These are phyloP conservation scores for Catharus ustulatus DNA, from an alignment of 2,797 vertebrate species.

Conservation along the genomic window DNA sequence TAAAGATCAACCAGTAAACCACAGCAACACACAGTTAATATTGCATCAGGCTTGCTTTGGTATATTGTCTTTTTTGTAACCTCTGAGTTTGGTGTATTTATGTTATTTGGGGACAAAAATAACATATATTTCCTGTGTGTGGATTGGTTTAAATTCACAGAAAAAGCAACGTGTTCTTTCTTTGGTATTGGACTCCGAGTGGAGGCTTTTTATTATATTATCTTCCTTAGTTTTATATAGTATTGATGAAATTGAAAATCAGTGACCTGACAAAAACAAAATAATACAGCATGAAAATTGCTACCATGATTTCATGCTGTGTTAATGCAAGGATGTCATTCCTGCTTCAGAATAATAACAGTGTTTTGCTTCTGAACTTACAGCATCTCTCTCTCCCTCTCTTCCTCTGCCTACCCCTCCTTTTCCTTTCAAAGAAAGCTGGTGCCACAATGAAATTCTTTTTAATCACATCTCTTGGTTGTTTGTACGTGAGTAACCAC, in stretches of 20 bases:
- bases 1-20: not conserved
- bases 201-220: conserved; percentile 57
- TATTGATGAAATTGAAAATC: conserved; percentile 74
- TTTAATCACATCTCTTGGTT: not conserved
- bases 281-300: conserved; percentile 71
- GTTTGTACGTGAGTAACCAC: not conserved
- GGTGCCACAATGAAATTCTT: not conserved
- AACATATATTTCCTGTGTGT: not conserved
- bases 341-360: conserved; percentile 63
- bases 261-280: conserved; percentile 72
- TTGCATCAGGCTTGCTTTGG: not conserved
- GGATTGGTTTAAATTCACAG: not conserved
- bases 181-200: not conserved
- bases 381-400: not conserved
- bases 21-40: not conserved
- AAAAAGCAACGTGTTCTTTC: not conserved
- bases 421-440: not conserved
- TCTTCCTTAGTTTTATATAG: conserved; percentile 51
- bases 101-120: not conserved
- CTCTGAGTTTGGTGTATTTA: not conserved
- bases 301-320: conserved; percentile 70
- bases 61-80: not conserved
- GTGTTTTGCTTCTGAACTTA: conserved; percentile 58
- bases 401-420: not conserved
- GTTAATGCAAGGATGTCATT: conserved; percentile 70